Conservation (phyloP, 2,113 vertebrate species). For the Gallinago jamesoni region DNA sequence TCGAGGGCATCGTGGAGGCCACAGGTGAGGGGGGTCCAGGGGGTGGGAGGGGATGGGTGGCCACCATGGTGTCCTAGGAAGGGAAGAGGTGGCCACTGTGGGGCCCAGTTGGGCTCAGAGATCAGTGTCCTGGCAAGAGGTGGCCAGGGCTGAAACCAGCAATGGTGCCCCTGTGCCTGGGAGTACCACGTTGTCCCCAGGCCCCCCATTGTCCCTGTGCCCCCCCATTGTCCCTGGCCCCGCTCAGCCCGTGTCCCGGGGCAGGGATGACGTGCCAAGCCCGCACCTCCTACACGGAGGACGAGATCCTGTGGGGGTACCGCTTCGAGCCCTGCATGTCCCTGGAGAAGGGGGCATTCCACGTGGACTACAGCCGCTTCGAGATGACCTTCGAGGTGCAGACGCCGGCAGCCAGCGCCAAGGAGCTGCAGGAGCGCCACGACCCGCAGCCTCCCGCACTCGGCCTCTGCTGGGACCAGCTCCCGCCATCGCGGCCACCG, state of each 20-base stretch:
- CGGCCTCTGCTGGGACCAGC: conserved; percentile 64
- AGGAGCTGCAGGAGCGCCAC: conserved; percentile 59
- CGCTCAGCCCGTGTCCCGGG: rapidly evolving
- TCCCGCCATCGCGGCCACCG: not conserved
- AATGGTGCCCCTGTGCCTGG: not conserved
- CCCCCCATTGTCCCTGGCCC: rapidly evolving
- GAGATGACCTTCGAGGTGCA: conserved; percentile 84
- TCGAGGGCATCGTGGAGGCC: conserved; percentile 85
- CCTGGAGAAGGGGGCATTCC: conserved; percentile 83
- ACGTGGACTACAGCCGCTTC: conserved; percentile 80
- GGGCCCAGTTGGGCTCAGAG: not conserved
- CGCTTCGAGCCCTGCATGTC: conserved; percentile 85
- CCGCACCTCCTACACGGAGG: conserved; percentile 82
- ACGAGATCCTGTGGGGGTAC: conserved; percentile 84
- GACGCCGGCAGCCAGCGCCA: conserved; percentile 72
- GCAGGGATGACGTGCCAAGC: conserved; percentile 85
- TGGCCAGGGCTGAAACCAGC: rapidly evolving
- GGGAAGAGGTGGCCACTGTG: too few relatives aligned
- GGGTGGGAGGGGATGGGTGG: not conserved
- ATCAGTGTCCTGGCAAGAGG: not conserved
- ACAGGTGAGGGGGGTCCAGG: conserved; percentile 63
- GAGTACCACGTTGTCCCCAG: rapidly evolving
- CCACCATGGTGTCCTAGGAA: too few relatives aligned
- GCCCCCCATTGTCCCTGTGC: too few relatives aligned
- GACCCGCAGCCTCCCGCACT: conserved; percentile 42